Percentiles rank a stretch among this genome's conserved stretches.
Conservation (phyloP, 2,797 vertebrate genomes). For the Pseudocheirus occidentalis region DNA sequence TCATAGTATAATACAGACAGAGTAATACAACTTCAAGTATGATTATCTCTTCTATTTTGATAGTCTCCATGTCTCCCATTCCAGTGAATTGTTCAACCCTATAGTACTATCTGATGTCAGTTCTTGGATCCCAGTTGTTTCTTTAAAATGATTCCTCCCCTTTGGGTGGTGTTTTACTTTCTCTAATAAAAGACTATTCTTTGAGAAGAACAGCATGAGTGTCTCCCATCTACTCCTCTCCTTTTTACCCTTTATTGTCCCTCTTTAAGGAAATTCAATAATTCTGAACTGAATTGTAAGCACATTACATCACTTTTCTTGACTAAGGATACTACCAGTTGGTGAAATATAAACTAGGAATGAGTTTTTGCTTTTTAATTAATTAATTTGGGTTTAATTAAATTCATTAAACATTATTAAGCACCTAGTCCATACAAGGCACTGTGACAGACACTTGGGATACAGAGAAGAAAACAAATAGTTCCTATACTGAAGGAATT, state of each 20-base stretch:
- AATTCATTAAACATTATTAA: not conserved
- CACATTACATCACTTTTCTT: not conserved
- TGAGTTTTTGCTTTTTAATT: not conserved
- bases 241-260: not conserved
- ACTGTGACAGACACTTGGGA: not conserved
- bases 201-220: not conserved
- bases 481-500: not conserved
- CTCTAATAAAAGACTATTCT: not conserved
- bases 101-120: constrained; percentile 28
- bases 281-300: not conserved
- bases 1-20: not conserved
- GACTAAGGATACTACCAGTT: not conserved
- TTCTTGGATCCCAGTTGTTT: not conserved
- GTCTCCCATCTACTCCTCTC: not conserved
- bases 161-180: not conserved
- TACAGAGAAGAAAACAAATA: not conserved
- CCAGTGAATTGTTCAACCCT: not conserved
- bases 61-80: not conserved
- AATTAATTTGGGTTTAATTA: not conserved
- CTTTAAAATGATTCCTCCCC: not conserved
- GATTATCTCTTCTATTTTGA: not conserved
- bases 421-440: not conserved
- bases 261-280: not conserved
- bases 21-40: not conserved
- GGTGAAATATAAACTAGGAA: not conserved